Evolutionary conservation across 1,140 invertebrate species (phyloP), one percentile per base, ranked within the genome.

Genomic region (Zelostemma sp.): DNA sequence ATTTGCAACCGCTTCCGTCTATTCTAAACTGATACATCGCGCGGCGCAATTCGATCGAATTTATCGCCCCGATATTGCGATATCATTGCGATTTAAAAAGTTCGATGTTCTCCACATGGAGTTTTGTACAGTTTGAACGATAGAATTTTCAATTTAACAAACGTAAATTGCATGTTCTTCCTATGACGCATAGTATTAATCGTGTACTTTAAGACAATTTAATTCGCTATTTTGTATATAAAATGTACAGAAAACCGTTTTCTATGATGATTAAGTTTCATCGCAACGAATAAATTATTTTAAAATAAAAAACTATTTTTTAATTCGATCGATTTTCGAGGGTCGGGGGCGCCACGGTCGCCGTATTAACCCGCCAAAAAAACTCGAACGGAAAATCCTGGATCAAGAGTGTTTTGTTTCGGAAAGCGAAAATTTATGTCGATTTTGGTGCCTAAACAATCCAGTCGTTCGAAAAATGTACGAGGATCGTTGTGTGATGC

Each of bases 1-100:
- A 90, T 80, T 72, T 90, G 14, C 85, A 89, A 69, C 83, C 88
- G 6, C 68, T 83, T 35, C 79, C 82, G 4, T 56, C 68, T 6
- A 57, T 72, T 47, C 19, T 55, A 0, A 54, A 68, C 45, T 70
- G 18, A 56, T 54, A 4, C 21, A n/a, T n/a, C n/a, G n/a, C n/a
- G n/a, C n/a, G n/a, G n/a, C n/a, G n/a, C n/a, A n/a, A n/a, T n/a
- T n/a, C n/a, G n/a, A n/a, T n/a, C 21, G 21, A 25, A 25, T 25
- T 25, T 25, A 25, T 25, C 8, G n/a, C n/a, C n/a, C n/a, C n/a
- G n/a, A n/a, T n/a, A n/a, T n/a, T n/a, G n/a, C n/a, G n/a, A n/a
- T n/a, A n/a, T n/a, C n/a, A n/a, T n/a, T n/a, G n/a, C n/a, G 8
- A 25, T 25, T 25, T 25, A 25, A 25, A 25, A 25, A 25, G n/a